Evolutionary conservation across 2,888 invertebrate species (phyloP).

Genomic region (Sphinx pinastri): DNA sequence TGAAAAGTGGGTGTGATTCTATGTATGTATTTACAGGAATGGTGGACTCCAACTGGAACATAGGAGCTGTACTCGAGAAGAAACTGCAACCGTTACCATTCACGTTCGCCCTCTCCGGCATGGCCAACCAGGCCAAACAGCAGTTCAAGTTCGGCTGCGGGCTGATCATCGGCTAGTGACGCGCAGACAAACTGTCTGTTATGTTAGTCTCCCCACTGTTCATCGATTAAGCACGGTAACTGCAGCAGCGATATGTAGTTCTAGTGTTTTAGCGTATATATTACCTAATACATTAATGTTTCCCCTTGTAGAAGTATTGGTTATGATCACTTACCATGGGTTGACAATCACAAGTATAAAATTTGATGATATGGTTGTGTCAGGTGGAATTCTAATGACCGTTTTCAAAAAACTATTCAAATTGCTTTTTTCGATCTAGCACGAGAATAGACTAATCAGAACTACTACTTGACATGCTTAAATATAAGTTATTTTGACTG

Average conservation of each 20-base stretch:
- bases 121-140: slow-evolving; percentile 96
- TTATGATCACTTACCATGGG: too few species aligned
- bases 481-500: too few species aligned
- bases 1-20: not conserved
- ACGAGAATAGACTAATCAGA: too few species aligned
- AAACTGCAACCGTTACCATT: slow-evolving; percentile 96
- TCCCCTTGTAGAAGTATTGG: too few species aligned
- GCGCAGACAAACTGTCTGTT: not conserved
- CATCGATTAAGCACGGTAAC: not conserved
- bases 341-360: too few species aligned
- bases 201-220: not conserved
- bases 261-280: too few species aligned
- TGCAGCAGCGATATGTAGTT: not conserved
- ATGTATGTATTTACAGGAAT: slow-evolving; percentile 85
- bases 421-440: too few species aligned
- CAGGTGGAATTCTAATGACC: too few species aligned
- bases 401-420: too few species aligned
- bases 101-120: slow-evolving; percentile 95
- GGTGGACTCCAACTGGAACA: slow-evolving; percentile 96
- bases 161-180: slow-evolving; percentile 91
- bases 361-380: too few species aligned
- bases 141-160: slow-evolving; percentile 97
- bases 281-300: too few species aligned
- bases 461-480: too few species aligned
- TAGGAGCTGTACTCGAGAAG: slow-evolving; percentile 97